phyloP scores from a whole-genome alignment of 2,888 invertebrate genomes.

The Tupiocoris notatus region DNA sequence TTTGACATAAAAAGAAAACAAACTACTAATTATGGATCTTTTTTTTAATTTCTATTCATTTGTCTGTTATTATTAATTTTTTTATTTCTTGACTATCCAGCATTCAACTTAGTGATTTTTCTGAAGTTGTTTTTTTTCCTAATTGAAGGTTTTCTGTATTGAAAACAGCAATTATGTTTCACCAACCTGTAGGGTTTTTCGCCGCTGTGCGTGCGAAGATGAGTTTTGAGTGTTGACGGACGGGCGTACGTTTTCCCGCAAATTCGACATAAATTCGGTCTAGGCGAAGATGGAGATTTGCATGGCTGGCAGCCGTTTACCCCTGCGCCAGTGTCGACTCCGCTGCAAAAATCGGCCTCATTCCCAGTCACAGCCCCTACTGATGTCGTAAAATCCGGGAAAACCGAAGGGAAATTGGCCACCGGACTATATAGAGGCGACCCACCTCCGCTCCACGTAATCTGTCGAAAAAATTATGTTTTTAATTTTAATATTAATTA shows the following conservation, averaged over 20 bases:
- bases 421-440: constrained; percentile 41
- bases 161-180: too few species aligned
- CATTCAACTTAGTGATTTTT: too few species aligned
- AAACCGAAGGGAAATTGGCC: constrained; percentile 37
- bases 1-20: too few species aligned
- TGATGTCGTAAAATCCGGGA: constrained; percentile 38
- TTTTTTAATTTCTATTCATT: too few species aligned
- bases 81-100: too few species aligned
- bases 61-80: too few species aligned
- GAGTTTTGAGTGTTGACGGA: constrained; percentile 95
- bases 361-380: neutral
- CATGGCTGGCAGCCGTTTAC: constrained; percentile 11
- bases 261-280: constrained; percentile 77
- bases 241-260: constrained; percentile 84
- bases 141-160: too few species aligned
- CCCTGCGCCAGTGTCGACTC: neutral
- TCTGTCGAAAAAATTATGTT: too few species aligned
- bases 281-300: constrained; percentile 53
- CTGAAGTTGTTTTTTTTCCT: too few species aligned
- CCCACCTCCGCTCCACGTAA: constrained; percentile 29
- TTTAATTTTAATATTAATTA: neutral
- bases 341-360: constrained; percentile 22
- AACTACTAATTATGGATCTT: too few species aligned
- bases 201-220: constrained; percentile 92
- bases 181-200: constrained; percentile 85